Base-by-base conservation (phyloP, 2,113 vertebrate species). In the Brachypodius melanocephalos region DNA sequence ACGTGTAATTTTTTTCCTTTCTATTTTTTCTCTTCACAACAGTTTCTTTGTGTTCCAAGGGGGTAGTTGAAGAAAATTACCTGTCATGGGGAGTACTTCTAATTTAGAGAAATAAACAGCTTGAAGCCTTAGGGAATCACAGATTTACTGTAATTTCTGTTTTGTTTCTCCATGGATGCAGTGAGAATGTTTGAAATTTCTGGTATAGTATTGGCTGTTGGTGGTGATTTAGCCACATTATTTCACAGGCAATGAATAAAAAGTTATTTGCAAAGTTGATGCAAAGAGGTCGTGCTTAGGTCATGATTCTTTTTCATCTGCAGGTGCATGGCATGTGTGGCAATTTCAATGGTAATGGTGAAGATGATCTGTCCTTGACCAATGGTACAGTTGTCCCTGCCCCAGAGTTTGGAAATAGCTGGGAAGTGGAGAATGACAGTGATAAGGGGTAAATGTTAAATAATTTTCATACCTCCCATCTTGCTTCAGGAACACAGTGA, bases 331-430 rank as follows among this genome's bases (percentile, higher is more conserved):
- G 97, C 71, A 95, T 98, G 94, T 98, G 97, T 58, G 97, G 97
- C 32, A 98, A 98, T 84, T 98, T 97, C 93, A 98, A 97, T 26
- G 88, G 71, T 19, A 46, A 57, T 7, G 18, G 0, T 31, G 86
- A 85, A 77, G 97, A 98, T 85, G 97, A 98, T 28, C 90, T 97
- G 55, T 74, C 85, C 21, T 95, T 98, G 94, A 90, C 72, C 34
- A 90, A 95, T 29, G 94, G 92, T 24, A 63, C 93, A 59, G 17
- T 59, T 1, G 94, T 95, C 58, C 69, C 38, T 51, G 90, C 86
- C 48, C 28, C 89, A 22, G n/a, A 98, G n/a, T 97, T 98, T 63
- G 97, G 97, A 87, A 98, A 98, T n/a, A 98, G 97, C 72, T 98
- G 97, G 97, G 93, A 97, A 89, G 95, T 96, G 59, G 93, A 94